A percentile compares a stretch with the other conserved stretches of the same genome.
phyloP scores from a whole-genome alignment of 2,113 vertebrate genomes.

The Plotosus lineatus region DNA sequence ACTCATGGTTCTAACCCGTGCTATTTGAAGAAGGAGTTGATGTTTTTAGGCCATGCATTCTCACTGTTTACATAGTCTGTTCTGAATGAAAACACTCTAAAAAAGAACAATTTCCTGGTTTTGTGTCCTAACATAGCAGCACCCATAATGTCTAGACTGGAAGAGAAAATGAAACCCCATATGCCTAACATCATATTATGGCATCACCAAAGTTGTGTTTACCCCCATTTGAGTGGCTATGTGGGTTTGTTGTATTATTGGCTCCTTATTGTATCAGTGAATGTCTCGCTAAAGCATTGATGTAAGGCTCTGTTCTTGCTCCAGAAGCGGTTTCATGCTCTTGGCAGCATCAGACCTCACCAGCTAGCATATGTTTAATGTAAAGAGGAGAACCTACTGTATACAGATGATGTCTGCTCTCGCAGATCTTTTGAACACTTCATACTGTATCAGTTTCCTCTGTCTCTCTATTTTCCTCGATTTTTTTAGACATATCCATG shows the following conservation, averaged over 20 bases:
- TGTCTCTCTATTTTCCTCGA: slow-evolving; percentile 4
- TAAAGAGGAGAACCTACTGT: slow-evolving; percentile 48
- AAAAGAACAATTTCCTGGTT: slow-evolving; percentile 32
- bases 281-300: slow-evolving; percentile 39
- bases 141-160: neutral
- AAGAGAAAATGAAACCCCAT: neutral
- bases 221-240: slow-evolving; percentile 45
- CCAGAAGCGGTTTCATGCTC: slow-evolving; percentile 40
- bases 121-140: slow-evolving; percentile 2
- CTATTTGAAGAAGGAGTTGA: slow-evolving; percentile 21
- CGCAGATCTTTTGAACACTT: slow-evolving; percentile 17
- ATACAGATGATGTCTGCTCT: slow-evolving; percentile 40
- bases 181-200: slow-evolving; percentile 37
- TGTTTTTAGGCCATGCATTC: slow-evolving; percentile 10
- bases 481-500: neutral
- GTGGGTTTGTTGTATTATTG: slow-evolving; percentile 48
- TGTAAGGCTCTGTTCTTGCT: slow-evolving; percentile 34
- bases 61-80: neutral
- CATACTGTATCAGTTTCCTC: neutral
- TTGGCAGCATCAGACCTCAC: slow-evolving; percentile 37
- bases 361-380: slow-evolving; percentile 45
- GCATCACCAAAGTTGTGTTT: slow-evolving; percentile 44
- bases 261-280: slow-evolving; percentile 40
- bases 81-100: slow-evolving; percentile 35
- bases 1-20: slow-evolving; percentile 32